Conservation (phyloP, 2,888 invertebrate species). For the Cenopis cana region DNA sequence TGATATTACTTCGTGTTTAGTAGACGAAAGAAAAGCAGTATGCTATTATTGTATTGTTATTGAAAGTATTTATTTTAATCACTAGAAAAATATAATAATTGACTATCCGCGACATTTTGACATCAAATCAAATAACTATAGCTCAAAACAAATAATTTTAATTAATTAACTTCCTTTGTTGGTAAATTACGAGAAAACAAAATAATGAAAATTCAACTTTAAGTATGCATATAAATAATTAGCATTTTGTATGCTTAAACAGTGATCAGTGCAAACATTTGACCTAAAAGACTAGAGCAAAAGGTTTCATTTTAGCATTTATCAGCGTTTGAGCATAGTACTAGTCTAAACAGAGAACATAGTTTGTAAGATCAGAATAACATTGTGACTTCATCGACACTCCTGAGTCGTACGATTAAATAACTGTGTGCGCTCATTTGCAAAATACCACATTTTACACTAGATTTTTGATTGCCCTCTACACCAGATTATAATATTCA, state of each 20-base stretch:
- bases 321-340: conserved; percentile 1
- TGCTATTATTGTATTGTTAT: conserved; percentile 1
- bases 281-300: background rate
- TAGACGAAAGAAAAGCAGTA: conserved; percentile 12
- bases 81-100: background rate
- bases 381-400: background rate
- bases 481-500: background rate
- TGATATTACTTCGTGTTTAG: background rate
- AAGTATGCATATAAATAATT: background rate
- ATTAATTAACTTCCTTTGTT: background rate
- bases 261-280: conserved; percentile 6
- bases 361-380: background rate
- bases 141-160: background rate
- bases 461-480: background rate
- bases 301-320: background rate
- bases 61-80: too few species aligned
- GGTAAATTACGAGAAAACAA: background rate
- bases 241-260: background rate
- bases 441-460: background rate
- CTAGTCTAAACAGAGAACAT: background rate
- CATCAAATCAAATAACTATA: background rate
- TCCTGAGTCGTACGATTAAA: background rate
- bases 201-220: too few species aligned
- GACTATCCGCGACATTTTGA: background rate
- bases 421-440: background rate